Evolutionary conservation across 2,797 vertebrate species (phyloP).

Genomic region (Leptoclinus maculatus): DNA sequence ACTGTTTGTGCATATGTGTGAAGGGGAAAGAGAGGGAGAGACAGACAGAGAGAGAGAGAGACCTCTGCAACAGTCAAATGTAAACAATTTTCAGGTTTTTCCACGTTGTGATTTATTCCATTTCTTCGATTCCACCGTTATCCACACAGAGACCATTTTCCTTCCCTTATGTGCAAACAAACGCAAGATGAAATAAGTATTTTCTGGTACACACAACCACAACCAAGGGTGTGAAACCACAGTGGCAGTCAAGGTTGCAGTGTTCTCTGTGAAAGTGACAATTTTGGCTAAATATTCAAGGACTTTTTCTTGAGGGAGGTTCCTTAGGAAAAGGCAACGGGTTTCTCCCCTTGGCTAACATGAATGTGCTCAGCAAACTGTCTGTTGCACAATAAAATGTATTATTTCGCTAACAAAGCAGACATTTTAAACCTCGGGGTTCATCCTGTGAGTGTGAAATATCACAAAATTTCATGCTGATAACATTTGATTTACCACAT

Average conservation of each 20-base stretch:
- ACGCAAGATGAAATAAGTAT: slow-evolving; percentile 3
- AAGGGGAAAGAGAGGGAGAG: not conserved
- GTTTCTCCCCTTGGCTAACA: not conserved
- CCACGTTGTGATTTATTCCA: slow-evolving; percentile 22
- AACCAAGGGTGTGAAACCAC: slow-evolving; percentile 1
- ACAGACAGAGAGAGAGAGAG: not conserved
- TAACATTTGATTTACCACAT: not conserved
- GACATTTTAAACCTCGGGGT: not conserved
- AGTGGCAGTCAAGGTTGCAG: not conserved
- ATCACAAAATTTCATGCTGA: not conserved
- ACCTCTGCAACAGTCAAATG: slow-evolving; percentile 37
- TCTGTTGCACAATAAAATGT: not conserved
- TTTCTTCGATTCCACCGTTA: slow-evolving; percentile 38
- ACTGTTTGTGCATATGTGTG: slow-evolving; percentile 35
- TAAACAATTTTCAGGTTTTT: slow-evolving; percentile 29
- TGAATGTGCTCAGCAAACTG: not conserved
- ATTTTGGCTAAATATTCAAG: not conserved
- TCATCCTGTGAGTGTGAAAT: not conserved
- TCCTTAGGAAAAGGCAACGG: not conserved
- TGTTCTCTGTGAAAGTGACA: not conserved
- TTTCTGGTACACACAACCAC: slow-evolving; percentile 14
- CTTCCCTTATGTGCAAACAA: slow-evolving; percentile 28
- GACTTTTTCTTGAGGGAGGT: not conserved
- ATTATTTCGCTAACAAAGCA: not conserved
- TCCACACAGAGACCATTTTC: not conserved